phyloP scores from a whole-genome alignment of 2,888 invertebrate species.

The Myopa testacea region DNA sequence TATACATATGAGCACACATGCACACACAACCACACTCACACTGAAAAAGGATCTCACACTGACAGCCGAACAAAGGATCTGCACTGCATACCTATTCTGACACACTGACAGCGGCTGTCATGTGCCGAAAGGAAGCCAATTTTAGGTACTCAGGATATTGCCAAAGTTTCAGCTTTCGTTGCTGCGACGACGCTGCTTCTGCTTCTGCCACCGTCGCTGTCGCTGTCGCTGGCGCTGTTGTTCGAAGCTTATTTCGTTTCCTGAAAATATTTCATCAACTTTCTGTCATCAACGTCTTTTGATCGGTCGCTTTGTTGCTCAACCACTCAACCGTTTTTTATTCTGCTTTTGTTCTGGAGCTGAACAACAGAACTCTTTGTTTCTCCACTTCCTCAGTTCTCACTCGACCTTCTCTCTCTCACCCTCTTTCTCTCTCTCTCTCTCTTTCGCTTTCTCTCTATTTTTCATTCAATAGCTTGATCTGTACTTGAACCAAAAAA shows the following conservation, averaged over 20 bases:
- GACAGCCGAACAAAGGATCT: not conserved
- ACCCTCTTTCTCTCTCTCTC: not conserved
- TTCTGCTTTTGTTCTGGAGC: not conserved
- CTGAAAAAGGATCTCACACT: not conserved
- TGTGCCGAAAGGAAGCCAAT: slow-evolving; percentile 22
- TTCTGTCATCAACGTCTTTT: slow-evolving; percentile 2
- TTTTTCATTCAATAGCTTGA: not conserved
- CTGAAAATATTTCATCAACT: slow-evolving; percentile 7
- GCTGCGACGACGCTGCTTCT: not conserved
- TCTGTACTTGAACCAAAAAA: too few species aligned
- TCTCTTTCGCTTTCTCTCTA: not conserved
- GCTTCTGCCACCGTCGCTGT: not conserved
- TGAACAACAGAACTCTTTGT: too few species aligned
- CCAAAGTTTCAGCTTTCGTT: slow-evolving; percentile 5
- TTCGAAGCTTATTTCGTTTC: slow-evolving; percentile 16
- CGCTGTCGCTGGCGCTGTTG: not conserved
- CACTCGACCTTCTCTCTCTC: not conserved
- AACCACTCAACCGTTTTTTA: not conserved
- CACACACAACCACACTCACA: not conserved
- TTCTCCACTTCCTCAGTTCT: too few species aligned
- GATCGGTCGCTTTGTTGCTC: not conserved
- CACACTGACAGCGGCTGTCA: not conserved
- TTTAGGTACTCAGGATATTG: slow-evolving; percentile 18
- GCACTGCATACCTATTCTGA: not conserved
- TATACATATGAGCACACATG: not conserved